Conservation (phyloP, 2,113 vertebrate species). For the Malaclemys terrapin region DNA sequence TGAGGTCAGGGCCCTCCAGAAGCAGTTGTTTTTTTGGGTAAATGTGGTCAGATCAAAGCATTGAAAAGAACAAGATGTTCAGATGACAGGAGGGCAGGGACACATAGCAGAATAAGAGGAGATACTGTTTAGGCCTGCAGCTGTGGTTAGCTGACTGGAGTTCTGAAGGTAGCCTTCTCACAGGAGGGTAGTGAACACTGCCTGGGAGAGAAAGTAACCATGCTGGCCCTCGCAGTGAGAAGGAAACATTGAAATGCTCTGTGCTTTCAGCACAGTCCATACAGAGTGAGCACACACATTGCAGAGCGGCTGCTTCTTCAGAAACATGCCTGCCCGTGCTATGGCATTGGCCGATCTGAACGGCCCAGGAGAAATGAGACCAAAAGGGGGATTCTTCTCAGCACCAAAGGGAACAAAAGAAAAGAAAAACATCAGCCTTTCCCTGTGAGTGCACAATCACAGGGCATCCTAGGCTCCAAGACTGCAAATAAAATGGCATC, state of each 20-base stretch:
- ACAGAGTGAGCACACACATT: neutral
- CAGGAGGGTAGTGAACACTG: neutral
- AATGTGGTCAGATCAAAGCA: neutral
- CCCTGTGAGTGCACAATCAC: neutral
- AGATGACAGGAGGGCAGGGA: neutral
- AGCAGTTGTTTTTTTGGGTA: neutral
- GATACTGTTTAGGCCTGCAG: neutral
- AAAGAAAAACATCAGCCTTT: neutral
- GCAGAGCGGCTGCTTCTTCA: neutral
- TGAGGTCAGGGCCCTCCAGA: neutral
- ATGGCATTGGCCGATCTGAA: rapidly evolving
- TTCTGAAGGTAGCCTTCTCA: neutral
- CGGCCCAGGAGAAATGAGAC: rapidly evolving
- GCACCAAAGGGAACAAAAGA: neutral
- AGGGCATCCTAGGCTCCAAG: neutral
- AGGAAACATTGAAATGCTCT: neutral
- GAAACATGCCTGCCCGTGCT: neutral
- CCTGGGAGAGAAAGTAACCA: neutral
- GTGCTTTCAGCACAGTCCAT: neutral
- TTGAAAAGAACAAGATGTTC: neutral
- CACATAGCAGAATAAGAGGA: neutral
- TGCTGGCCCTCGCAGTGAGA: neutral
- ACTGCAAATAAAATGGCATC: rapidly evolving
- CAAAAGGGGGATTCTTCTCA: rapidly evolving
- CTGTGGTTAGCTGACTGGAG: neutral